Percentiles rank a stretch among this genome's conserved stretches.
These are phyloP conservation scores for Gobio gobio DNA, from an alignment of 2,113 vertebrate species.

Conservation along the genomic window DNA sequence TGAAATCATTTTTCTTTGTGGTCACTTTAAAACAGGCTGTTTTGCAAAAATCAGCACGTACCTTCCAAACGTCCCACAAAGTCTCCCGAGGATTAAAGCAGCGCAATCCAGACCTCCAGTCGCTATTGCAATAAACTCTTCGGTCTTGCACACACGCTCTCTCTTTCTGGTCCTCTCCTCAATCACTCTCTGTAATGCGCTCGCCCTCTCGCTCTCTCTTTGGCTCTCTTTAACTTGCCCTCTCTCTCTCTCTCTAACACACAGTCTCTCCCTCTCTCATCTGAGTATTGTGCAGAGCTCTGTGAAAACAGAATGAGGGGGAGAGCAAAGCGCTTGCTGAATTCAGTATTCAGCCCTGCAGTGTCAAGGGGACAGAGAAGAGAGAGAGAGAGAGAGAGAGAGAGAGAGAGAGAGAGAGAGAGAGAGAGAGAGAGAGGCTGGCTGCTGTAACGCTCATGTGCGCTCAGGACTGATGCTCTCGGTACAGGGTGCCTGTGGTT, in stretches of 20 bases:
- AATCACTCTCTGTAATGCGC: conserved; percentile 23
- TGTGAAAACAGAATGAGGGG: conserved; percentile 46
- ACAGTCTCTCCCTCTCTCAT: conserved; percentile 44
- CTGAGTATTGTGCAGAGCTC: conserved; percentile 38
- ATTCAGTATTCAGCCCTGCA: conserved; percentile 45
- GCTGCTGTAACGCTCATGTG: conserved; percentile 32
- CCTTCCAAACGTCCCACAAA: conserved; percentile 27
- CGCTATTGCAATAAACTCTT: conserved; percentile 40
- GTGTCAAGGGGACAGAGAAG: conserved; percentile 38
- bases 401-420: no score
- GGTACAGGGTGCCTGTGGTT: conserved; percentile 34
- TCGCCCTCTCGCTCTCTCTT: conserved; percentile 5
- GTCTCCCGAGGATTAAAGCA: conserved; percentile 18
- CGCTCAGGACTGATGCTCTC: conserved; percentile 24
- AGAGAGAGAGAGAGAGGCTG: conserved; percentile 21
- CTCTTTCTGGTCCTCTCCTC: conserved; percentile 3
- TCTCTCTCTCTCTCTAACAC: conserved; percentile 8
- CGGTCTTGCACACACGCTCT: not conserved
- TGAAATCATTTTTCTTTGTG: not conserved
- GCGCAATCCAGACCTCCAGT: conserved; percentile 35
- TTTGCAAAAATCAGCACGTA: not conserved
- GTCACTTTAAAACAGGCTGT: not conserved
- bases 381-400: conserved; percentile 33
- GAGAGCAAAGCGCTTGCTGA: conserved; percentile 45
- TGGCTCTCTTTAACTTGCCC: conserved; percentile 13